Evolutionary conservation across 1,140 invertebrate species (phyloP).

Genomic region (Dendroctonus valens): DNA sequence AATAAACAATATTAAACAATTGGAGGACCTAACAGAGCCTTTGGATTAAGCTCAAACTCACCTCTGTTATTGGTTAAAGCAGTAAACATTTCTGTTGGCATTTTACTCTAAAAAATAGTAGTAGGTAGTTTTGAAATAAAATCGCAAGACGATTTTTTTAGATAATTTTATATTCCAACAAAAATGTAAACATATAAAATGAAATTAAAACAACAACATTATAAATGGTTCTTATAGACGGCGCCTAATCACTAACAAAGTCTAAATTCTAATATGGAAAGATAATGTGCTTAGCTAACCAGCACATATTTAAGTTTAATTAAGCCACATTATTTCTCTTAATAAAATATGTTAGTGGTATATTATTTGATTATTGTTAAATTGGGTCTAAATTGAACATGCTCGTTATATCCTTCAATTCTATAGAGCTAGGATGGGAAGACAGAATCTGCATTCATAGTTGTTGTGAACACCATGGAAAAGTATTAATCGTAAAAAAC

Average conservation of each 20-base stretch:
- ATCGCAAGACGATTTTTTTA: not conserved
- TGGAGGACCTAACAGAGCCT: too few relatives aligned
- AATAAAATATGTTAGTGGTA: slow-evolving; percentile 6
- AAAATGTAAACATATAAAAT: slow-evolving; percentile 33
- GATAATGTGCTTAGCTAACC: not conserved
- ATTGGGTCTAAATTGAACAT: too few relatives aligned
- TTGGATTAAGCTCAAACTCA: not conserved
- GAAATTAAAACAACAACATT: slow-evolving; percentile 20
- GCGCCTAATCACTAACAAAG: slow-evolving; percentile 10
- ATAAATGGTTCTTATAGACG: slow-evolving; percentile 19
- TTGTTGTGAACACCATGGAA: too few relatives aligned
- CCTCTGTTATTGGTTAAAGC: not conserved
- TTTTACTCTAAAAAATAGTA: too few relatives aligned
- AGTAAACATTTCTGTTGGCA: too few relatives aligned
- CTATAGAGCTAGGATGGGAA: too few relatives aligned
- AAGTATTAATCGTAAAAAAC: not conserved
- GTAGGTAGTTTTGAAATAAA: too few relatives aligned
- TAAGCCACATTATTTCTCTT: slow-evolving; percentile 26
- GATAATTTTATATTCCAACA: slow-evolving; percentile 26
- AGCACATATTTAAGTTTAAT: slow-evolving; percentile 7
- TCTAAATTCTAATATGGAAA: slow-evolving; percentile 16
- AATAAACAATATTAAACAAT: too few relatives aligned
- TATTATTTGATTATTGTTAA: too few relatives aligned
- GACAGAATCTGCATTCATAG: too few relatives aligned
- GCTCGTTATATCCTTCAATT: too few relatives aligned